Evolutionary conservation across 2,797 vertebrate species (phyloP).

Genomic region (Aulostomus chinensis): DNA sequence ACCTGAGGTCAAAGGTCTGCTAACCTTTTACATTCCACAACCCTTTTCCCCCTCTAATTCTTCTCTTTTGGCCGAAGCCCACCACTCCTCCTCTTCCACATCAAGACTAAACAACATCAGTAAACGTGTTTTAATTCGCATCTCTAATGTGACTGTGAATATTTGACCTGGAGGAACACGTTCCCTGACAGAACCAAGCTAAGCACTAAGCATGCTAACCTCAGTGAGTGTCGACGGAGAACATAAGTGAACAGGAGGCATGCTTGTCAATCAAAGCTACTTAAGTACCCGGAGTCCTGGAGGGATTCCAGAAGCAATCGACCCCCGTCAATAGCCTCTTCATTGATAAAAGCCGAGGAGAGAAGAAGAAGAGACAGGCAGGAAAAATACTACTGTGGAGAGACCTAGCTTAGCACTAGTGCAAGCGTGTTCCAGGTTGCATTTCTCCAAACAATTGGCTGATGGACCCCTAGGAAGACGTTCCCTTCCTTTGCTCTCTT

Average conservation of each 20-base stretch:
- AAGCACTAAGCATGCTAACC: too few species aligned
- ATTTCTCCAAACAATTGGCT: too few species aligned
- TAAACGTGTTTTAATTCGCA: not conserved
- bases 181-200: constrained; percentile 1
- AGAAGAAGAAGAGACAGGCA: constrained; percentile 1
- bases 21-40: constrained; percentile 75
- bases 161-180: constrained; percentile 1
- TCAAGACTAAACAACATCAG: constrained; percentile 1
- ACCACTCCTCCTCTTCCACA: not conserved
- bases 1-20: constrained; percentile 64
- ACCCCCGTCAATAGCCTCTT: constrained; percentile 61
- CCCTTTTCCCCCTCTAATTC: constrained; percentile 21
- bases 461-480: too few species aligned
- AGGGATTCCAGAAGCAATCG: constrained; percentile 56
- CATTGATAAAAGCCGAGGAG: constrained; percentile 58
- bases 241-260: constrained; percentile 21
- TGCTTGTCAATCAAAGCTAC: constrained; percentile 63
- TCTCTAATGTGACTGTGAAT: constrained; percentile 14
- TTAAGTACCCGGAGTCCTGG: constrained; percentile 55
- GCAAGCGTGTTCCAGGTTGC: too few species aligned
- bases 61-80: constrained; percentile 3
- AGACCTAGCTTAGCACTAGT: too few species aligned
- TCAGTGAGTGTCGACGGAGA: not conserved
- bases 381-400: constrained; percentile 6
- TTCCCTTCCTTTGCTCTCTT: too few species aligned